Conservation (phyloP, 2,888 invertebrate species). For the Gastracanthus pulcherrimus region DNA sequence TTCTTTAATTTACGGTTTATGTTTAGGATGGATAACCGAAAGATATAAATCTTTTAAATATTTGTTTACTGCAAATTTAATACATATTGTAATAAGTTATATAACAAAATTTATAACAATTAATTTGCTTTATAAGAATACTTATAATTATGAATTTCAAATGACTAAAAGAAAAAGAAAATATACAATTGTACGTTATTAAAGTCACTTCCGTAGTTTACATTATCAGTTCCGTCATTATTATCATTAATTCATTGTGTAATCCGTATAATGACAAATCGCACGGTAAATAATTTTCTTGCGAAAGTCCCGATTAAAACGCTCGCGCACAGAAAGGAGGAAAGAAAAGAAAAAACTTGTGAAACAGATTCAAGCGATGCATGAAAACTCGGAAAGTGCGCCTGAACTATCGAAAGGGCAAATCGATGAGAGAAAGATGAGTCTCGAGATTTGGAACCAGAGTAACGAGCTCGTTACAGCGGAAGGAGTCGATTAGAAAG, state of each 20-base stretch:
- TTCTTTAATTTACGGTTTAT: no score
- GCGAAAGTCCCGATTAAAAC: constrained; percentile 34
- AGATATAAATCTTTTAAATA: no score
- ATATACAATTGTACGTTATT: constrained; percentile 30
- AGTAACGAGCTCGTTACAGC: constrained; percentile 27
- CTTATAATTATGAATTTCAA: background rate
- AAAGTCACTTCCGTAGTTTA: constrained; percentile 37
- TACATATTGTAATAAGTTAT: no score
- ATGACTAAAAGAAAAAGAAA: background rate
- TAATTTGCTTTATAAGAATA: no score
- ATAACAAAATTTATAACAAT: no score
- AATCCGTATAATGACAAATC: constrained; percentile 23
- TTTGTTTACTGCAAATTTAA: no score
- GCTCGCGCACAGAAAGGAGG: background rate
- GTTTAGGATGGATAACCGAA: no score
- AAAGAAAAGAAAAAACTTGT: constrained; percentile 10
- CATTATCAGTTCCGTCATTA: constrained; percentile 41
- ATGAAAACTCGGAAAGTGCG: constrained; percentile 21
- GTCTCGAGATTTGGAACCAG: constrained; percentile 12
- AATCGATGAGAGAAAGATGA: constrained; percentile 31
- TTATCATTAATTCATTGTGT: constrained; percentile 35
- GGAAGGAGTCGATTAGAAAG: constrained; percentile 55
- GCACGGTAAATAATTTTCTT: constrained; percentile 35
- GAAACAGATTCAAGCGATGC: constrained; percentile 36
- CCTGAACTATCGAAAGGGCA: constrained; percentile 8